Base-by-base conservation (phyloP, 2,888 invertebrate genomes). In the Ommatoiulus sabulosus region DNA sequence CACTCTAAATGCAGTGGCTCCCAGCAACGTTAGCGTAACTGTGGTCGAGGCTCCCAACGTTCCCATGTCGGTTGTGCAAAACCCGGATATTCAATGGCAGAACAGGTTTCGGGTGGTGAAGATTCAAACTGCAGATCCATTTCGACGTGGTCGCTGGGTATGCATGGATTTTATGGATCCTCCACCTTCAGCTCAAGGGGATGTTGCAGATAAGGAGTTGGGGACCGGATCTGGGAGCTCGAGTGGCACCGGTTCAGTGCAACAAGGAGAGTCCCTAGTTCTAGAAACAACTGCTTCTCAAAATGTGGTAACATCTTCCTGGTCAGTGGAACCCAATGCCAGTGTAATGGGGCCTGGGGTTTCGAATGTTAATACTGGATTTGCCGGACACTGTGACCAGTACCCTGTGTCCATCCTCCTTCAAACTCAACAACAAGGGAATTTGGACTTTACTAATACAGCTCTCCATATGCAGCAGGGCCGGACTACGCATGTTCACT, bases 81-180 rank as follows among this genome's bases (percentile, higher is more conserved):
- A 89, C 84, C 87, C 89, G n/a, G 89, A 89, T 35, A 90, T 90
- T 44, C 90, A 90, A 43, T 90, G 90, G 90, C 92, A 92, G 87
- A 92, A 94, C 93, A 94, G 98, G 90, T 98, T 98, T 93, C 97
- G 97, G 94, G 97, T 98, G 91, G 98, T 98, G 72, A 98, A 98
- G 94, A 97, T 98, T 91, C 97, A 97, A 93, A 97, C 97, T 91
- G 97, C 97, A n/a, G 97, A 97, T 93, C 97, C 98, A 24, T 97
- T 97, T 92, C 95, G 96, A 91, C 95, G 98, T 89, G 98, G 98
- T 44, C 94, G 98, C 91, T 98, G 98, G 98, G 95, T 96, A 93
- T 98, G 98, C 93, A 96, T 97, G 96, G 98, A 98, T 93, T 98
- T 97, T 93, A 94, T 97, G 91, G 97, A 98, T 93, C 96, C 97